Evolutionary conservation across 2,888 invertebrate species (phyloP).

Genomic region (Phymatocera aterrima): DNA sequence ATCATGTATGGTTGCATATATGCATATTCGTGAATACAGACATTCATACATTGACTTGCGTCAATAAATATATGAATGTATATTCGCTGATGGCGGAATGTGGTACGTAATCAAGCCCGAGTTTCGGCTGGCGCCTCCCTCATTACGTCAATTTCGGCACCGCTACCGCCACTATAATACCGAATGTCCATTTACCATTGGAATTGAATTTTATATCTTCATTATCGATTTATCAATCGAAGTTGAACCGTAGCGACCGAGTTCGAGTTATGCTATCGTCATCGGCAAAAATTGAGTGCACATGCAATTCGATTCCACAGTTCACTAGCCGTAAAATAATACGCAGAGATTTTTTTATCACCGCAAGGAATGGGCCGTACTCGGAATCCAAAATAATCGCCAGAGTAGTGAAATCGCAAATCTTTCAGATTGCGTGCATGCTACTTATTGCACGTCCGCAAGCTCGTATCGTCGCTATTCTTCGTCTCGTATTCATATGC

Average conservation of each 20-base stretch:
- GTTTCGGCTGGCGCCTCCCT: slow-evolving; percentile 21
- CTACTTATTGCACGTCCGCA: not conserved
- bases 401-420: not conserved
- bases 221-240: too few species aligned
- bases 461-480: not conserved
- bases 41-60: not conserved
- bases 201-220: not conserved
- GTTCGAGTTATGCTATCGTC: too few species aligned
- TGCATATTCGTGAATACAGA: slow-evolving; percentile 16
- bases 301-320: too few species aligned
- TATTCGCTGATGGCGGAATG: slow-evolving; percentile 22
- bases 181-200: not conserved
- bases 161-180: not conserved
- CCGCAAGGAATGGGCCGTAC: too few species aligned
- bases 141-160: slow-evolving; percentile 17
- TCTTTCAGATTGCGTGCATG: not conserved
- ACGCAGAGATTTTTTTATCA: not conserved
- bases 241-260: too few species aligned
- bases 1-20: not conserved
- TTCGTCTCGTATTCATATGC: not conserved
- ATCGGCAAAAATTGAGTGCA: too few species aligned
- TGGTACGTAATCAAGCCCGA: slow-evolving; percentile 31
- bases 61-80: slow-evolving; percentile 2
- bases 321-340: too few species aligned
- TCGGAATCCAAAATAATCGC: too few species aligned